These are phyloP conservation scores for Pocota personata DNA, from an alignment of 2,888 invertebrate genomes.

Conservation along the genomic window DNA sequence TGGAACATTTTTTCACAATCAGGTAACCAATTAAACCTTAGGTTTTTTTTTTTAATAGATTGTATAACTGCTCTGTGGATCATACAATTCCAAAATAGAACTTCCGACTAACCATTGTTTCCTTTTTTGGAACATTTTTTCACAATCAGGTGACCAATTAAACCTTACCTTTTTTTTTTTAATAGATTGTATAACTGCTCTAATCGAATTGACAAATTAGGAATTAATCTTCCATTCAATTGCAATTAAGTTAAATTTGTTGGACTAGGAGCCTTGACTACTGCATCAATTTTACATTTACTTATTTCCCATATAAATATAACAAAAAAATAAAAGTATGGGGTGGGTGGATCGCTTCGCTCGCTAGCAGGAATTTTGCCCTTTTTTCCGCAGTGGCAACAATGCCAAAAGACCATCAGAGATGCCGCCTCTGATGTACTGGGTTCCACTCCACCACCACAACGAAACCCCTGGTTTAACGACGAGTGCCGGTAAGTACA, in stretches of 20 bases:
- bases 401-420: too few relatives aligned
- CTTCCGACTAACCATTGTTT: too few relatives aligned
- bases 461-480: too few relatives aligned
- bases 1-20: slow-evolving; percentile 25
- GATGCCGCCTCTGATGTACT: too few relatives aligned
- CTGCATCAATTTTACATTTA: too few relatives aligned
- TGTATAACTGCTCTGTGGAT: slow-evolving; percentile 23
- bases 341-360: too few relatives aligned
- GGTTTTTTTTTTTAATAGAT: slow-evolving; percentile 15
- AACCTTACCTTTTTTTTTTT: slow-evolving; percentile 7
- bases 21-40: background rate
- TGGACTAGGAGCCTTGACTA: slow-evolving; percentile 15
- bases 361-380: too few relatives aligned
- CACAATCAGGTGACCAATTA: slow-evolving; percentile 17
- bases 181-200: slow-evolving; percentile 9
- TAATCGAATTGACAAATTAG: slow-evolving; percentile 14
- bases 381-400: too few relatives aligned
- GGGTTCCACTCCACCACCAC: too few relatives aligned
- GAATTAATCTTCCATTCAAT: slow-evolving; percentile 13
- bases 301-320: too few relatives aligned
- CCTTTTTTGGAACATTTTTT: slow-evolving; percentile 18
- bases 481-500: too few relatives aligned
- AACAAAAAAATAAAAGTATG: too few relatives aligned
- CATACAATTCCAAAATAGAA: slow-evolving; percentile 40
- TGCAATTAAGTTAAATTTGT: slow-evolving; percentile 16